Percentiles rank a stretch among this genome's conserved stretches.
Conservation (phyloP, 2,797 vertebrate species). For the Streptopelia turtur region DNA sequence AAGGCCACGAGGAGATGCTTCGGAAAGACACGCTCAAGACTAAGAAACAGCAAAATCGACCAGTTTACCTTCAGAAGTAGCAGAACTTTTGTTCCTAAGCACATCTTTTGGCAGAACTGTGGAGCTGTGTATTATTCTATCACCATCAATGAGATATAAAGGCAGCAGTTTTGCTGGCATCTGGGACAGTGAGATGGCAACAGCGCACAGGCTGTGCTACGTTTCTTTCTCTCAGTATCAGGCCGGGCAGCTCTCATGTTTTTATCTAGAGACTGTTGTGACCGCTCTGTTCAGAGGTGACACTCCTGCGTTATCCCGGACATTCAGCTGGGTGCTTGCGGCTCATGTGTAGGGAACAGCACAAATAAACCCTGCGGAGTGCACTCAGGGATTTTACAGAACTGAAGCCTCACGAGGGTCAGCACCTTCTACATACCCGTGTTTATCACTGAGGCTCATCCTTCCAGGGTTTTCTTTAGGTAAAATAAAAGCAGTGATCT, state of each 20-base stretch:
- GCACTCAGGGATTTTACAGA: not conserved
- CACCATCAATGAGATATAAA: not conserved
- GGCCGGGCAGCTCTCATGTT: not conserved
- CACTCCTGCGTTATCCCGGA: not conserved
- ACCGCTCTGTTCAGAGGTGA: not conserved
- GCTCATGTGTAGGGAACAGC: not conserved
- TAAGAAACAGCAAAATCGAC: not conserved
- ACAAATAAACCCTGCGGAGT: accelerated
- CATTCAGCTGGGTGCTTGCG: not conserved
- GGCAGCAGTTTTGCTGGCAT: not conserved
- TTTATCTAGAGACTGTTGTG: not conserved
- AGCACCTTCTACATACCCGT: not conserved
- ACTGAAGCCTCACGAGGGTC: not conserved
- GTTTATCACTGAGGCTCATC: not conserved
- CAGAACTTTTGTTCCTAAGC: not conserved
- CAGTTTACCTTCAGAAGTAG: too few species aligned
- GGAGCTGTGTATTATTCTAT: not conserved
- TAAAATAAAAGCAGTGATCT: not conserved
- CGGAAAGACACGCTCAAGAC: not conserved
- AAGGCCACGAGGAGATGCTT: not conserved
- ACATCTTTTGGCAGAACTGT: not conserved
- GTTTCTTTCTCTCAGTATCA: not conserved
- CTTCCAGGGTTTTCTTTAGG: not conserved
- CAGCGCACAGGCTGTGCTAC: not conserved
- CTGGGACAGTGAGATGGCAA: not conserved